Evolutionary conservation across 2,797 vertebrate species (phyloP).

Genomic region (Cossypha polioptera): DNA sequence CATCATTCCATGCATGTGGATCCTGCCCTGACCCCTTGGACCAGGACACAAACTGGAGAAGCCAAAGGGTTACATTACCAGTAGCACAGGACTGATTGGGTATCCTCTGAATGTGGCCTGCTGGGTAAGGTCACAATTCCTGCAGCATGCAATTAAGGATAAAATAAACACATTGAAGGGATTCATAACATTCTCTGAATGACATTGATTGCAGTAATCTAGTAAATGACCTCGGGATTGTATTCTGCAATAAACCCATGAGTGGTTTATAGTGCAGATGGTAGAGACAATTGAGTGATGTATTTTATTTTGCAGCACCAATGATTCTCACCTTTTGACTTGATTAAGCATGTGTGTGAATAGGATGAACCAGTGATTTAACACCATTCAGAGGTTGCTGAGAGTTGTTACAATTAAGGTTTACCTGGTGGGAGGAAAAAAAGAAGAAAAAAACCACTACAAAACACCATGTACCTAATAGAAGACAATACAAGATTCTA

Average conservation of each 20-base stretch:
- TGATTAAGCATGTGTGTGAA: slow-evolving; percentile 69
- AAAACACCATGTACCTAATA: not conserved
- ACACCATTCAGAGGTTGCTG: slow-evolving; percentile 32
- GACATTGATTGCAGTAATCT: slow-evolving; percentile 76
- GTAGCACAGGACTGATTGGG: slow-evolving; percentile 55
- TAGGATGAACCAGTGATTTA: slow-evolving; percentile 70
- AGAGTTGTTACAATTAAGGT: slow-evolving; percentile 36
- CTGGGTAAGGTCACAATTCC: slow-evolving; percentile 74
- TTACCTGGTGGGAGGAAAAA: not conserved
- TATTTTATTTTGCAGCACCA: slow-evolving; percentile 72
- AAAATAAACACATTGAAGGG: slow-evolving; percentile 76
- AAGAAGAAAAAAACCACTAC: accelerated
- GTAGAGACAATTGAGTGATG: slow-evolving; percentile 67
- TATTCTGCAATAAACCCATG: slow-evolving; percentile 74
- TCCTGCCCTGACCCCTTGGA: not conserved
- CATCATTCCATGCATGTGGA: not conserved
- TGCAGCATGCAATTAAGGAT: slow-evolving; percentile 75
- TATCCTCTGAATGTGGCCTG: slow-evolving; percentile 60
- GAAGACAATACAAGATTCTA: not conserved
- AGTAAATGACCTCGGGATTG: slow-evolving; percentile 73
- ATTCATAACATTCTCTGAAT: slow-evolving; percentile 72
- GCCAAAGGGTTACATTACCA: slow-evolving; percentile 32
- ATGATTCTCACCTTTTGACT: slow-evolving; percentile 77
- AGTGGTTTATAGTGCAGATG: slow-evolving; percentile 67
- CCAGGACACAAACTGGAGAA: slow-evolving; percentile 32